Evolutionary conservation across 2,888 invertebrate species (phyloP).

Genomic region (Automeris io): DNA sequence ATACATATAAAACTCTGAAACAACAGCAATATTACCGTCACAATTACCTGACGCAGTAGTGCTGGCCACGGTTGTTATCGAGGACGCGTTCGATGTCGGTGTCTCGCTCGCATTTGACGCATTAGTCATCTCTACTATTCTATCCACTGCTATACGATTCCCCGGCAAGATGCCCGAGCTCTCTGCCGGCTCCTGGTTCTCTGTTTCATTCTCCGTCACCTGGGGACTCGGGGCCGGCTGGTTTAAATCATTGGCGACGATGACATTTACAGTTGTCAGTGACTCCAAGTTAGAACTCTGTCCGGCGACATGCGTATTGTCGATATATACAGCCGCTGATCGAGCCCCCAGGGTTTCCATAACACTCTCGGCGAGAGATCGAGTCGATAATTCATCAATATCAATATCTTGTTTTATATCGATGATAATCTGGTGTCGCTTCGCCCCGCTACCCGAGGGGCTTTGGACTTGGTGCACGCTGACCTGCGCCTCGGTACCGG

Average conservation of each 20-base stretch:
- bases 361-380: conserved; percentile 68
- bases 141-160: conserved; percentile 58
- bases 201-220: conserved; percentile 35
- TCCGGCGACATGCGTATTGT: conserved; percentile 47
- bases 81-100: conserved; percentile 36
- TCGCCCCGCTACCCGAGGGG: conserved; percentile 55
- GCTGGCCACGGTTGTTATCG: conserved; percentile 47
- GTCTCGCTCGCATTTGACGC: conserved; percentile 32
- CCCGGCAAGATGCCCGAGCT: conserved; percentile 41
- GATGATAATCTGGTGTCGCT: conserved; percentile 70
- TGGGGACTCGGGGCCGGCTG: conserved; percentile 44
- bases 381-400: conserved; percentile 65
- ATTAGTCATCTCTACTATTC: conserved; percentile 58
- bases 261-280: conserved; percentile 67
- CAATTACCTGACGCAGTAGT: conserved; percentile 66
- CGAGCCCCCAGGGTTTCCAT: conserved; percentile 70
- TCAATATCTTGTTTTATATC: conserved; percentile 73
- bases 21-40: conserved; percentile 12
- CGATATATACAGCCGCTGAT: conserved; percentile 68
- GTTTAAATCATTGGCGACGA: conserved; percentile 60
- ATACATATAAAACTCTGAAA: conserved; percentile 9
- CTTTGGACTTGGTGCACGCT: conserved; percentile 67
- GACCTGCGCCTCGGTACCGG: conserved; percentile 61
- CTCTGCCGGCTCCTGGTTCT: conserved; percentile 34
- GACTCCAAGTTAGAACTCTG: conserved; percentile 62